Evolutionary conservation across 53 echinoderm and acorn worm species (phyloP), one percentile per base, ranked within the genome.

Genomic region (Henricia sp.): DNA sequence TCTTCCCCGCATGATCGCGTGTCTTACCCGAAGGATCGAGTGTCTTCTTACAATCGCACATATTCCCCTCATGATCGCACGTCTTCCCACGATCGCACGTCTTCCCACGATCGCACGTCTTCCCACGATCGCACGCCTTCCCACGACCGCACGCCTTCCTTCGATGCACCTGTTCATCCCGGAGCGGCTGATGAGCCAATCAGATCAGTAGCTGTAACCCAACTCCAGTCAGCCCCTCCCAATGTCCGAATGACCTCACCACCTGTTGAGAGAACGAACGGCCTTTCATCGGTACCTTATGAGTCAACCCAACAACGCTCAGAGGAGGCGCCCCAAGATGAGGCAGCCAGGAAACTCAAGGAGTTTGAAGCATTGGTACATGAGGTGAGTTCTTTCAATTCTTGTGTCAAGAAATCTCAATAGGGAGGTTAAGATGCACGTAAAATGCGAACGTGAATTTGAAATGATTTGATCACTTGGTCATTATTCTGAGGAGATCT

Each of bases 321-420:
- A 64, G 29, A 17, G 50, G 57, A 62, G 33, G 74, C 54, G 52
- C 34, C 88, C n/a, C 90, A 95, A 72, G 91, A 93, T 63, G 91
- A 89, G 48, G 95, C 93, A 42, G 37, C 73, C 33, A 83, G 46
- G 53, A 54, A 59, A 41, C 72, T 95, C 10, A 68, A 89, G 65
- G 93, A 93, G 5, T 95, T 87, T 91, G 93, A 95, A 80, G 86
- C 48, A 39, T 67, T 86, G 83, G 89, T 91, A 2, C 86, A 88
- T 44, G 72, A 93, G 95, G 95, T 95, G 72, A 89, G 93, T 71
- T 19, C 1, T 72, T 26, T 51, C 27, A 36, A 13, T 29, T 72
- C 34, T 26, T 43, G n/a, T n/a, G n/a, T n/a, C n/a, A n/a, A n/a
- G n/a, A n/a, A n/a, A n/a, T n/a, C n/a, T n/a, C n/a, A n/a, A n/a